A percentile compares a stretch with the other conserved stretches of the same genome.
Conservation (phyloP, 2,797 vertebrate genomes). For the Pseudomugil gertrudae region DNA sequence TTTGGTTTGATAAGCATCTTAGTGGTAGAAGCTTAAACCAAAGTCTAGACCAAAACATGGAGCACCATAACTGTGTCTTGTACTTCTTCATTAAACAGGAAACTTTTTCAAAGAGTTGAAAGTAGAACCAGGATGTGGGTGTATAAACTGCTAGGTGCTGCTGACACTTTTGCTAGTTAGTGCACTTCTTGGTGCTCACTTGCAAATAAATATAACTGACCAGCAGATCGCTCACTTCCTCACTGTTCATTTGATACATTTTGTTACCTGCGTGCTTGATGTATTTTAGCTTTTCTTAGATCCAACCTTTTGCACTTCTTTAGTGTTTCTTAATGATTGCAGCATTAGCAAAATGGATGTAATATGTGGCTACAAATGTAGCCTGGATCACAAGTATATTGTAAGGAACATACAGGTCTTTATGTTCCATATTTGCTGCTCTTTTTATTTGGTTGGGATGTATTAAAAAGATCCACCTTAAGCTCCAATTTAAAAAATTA, state of each 20-base stretch:
- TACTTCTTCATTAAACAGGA: not conserved
- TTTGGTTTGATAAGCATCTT: not conserved
- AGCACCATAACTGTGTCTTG: not conserved
- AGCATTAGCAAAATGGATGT: not conserved
- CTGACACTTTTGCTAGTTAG: not conserved
- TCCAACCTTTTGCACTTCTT: not conserved
- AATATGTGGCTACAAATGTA: not conserved
- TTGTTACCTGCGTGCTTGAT: not conserved
- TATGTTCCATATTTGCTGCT: not conserved
- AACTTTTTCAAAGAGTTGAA: not conserved
- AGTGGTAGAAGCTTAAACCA: not conserved
- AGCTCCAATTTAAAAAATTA: no score
- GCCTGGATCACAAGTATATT: no score
- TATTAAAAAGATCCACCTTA: no score
- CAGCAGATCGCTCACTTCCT: no score
- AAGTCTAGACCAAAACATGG: not conserved
- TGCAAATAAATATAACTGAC: not conserved
- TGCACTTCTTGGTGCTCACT: not conserved
- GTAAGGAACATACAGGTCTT: not conserved
- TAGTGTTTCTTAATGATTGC: not conserved
- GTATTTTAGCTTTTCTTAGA: not conserved
- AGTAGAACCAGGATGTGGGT: constrained; percentile 13
- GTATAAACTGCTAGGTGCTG: not conserved
- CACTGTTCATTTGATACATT: not conserved
- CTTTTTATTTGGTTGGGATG: constrained; percentile 9